Evolutionary conservation across 2,797 vertebrate genomes (phyloP).

Genomic region (Micromesistius poutassou): DNA sequence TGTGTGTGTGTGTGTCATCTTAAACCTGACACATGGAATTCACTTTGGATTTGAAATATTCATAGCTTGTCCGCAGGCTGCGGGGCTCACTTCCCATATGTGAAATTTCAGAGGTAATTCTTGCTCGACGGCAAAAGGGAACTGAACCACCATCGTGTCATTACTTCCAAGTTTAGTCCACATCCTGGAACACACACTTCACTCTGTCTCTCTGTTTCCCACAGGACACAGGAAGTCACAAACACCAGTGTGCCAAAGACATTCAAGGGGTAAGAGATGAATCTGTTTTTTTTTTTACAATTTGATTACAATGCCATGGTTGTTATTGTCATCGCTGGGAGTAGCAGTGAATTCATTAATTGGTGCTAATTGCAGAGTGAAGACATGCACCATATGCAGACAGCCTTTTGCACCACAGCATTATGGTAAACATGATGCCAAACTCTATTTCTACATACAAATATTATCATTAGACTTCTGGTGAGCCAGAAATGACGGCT

Average conservation of each 20-base stretch:
- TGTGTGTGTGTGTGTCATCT: not conserved
- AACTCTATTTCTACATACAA: not conserved
- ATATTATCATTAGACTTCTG: not conserved
- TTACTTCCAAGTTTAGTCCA: not conserved
- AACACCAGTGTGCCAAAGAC: conserved; percentile 50
- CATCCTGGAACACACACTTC: conserved; percentile 10
- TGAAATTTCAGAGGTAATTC: not conserved
- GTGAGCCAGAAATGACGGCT: not conserved
- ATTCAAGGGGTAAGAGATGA: conserved; percentile 58
- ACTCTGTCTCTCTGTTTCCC: conserved; percentile 22
- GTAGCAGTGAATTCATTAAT: not conserved
- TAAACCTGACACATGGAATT: not conserved
- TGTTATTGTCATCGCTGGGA: not conserved
- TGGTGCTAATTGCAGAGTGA: not conserved
- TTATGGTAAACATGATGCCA: not conserved
- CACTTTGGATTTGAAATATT: conserved; percentile 8
- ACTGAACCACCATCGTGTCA: not conserved
- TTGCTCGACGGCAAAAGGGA: not conserved
- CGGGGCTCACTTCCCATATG: not conserved
- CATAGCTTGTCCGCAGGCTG: not conserved
- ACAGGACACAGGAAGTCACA: conserved; percentile 63
- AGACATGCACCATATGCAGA: not conserved
- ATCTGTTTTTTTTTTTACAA: not conserved
- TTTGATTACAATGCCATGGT: not conserved
- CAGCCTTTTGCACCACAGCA: not conserved